A percentile compares a stretch with the other conserved stretches of the same genome.
phyloP scores from a whole-genome alignment of 2,888 invertebrate species.

The Agrotis ipsilon region DNA sequence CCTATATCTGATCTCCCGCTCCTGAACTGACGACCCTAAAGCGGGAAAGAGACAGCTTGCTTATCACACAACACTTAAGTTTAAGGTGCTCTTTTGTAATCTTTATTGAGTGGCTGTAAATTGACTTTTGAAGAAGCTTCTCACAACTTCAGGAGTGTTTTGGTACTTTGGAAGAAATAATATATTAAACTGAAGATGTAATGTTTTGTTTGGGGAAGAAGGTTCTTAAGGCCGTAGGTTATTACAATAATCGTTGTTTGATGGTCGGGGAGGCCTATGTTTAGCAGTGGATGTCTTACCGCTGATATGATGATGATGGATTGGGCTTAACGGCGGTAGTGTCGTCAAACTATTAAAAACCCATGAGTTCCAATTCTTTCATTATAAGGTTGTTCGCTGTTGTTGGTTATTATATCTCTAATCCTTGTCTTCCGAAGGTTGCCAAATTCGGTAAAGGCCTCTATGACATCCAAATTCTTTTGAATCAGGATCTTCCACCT shows the following conservation, averaged over 20 bases:
- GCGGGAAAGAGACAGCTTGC: conserved; percentile 69
- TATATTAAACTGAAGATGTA: conserved; percentile 54
- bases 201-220: conserved; percentile 55
- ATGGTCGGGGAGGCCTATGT: too few relatives aligned
- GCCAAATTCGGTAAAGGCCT: too few relatives aligned
- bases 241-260: too few relatives aligned
- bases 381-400: neutral
- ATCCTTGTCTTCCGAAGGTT: neutral
- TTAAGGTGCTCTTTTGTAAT: conserved; percentile 76
- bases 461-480: too few relatives aligned
- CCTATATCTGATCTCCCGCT: conserved; percentile 50
- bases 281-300: too few relatives aligned
- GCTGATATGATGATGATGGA: too few relatives aligned
- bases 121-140: conserved; percentile 71
- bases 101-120: conserved; percentile 79
- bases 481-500: too few relatives aligned
- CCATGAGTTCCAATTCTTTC: neutral
- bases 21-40: conserved; percentile 69
- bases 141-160: conserved; percentile 61
- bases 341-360: too few relatives aligned
- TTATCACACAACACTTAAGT: conserved; percentile 78
- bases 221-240: conserved; percentile 33
- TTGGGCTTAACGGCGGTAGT: too few relatives aligned
- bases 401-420: neutral
- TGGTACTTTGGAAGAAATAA: conserved; percentile 50